These are phyloP conservation scores for Camponotus vicinus DNA, from an alignment of 1,140 invertebrate species.

Conservation along the genomic window DNA sequence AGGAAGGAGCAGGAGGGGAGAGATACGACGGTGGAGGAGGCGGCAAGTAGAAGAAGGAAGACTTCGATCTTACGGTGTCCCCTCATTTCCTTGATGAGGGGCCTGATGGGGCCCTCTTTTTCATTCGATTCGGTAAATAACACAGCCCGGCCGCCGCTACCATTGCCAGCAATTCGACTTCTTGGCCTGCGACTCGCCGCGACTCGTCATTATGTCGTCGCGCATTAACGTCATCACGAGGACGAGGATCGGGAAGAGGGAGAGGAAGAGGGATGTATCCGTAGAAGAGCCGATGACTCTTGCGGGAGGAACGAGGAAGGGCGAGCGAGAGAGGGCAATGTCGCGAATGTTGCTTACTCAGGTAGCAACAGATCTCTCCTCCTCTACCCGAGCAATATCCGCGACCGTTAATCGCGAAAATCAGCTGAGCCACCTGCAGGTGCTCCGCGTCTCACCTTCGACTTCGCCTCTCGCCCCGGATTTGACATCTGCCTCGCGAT, in stretches of 20 bases:
- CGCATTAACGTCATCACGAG: conserved; percentile 60
- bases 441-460: conserved; percentile 53
- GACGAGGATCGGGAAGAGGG: neutral
- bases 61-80: conserved; percentile 47
- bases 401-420: conserved; percentile 71
- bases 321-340: neutral
- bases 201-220: conserved; percentile 67
- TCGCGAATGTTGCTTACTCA: conserved; percentile 47
- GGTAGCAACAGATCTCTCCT: conserved; percentile 37
- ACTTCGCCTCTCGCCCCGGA: conserved; percentile 10
- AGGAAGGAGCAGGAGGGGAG: conserved; percentile 19
- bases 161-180: conserved; percentile 50
- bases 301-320: conserved; percentile 5
- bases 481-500: conserved; percentile 53
- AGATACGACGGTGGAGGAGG: neutral
- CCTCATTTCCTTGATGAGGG: conserved; percentile 62
- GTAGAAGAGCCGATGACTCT: conserved; percentile 23
- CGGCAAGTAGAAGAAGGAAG: neutral
- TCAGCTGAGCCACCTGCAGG: conserved; percentile 57
- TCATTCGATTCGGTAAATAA: conserved; percentile 73
- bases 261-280: neutral
- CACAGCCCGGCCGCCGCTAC: conserved; percentile 17
- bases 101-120: conserved; percentile 66
- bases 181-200: conserved; percentile 18
- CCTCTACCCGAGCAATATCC: neutral